phyloP scores from a whole-genome alignment of 1,140 invertebrate genomes.

The Drosophila repleta region DNA sequence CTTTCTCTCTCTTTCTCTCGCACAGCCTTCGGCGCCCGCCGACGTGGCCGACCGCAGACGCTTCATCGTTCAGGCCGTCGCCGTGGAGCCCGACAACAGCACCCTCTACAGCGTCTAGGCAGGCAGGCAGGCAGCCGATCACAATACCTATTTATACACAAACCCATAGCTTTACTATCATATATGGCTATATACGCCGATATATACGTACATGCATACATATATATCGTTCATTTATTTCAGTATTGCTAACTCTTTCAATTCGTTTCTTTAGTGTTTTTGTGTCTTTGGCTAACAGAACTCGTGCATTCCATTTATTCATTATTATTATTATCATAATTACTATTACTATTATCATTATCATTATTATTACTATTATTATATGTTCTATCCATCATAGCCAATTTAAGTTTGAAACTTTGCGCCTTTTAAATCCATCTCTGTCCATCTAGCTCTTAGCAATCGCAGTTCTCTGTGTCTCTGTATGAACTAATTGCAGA shows the following conservation, averaged over 20 bases:
- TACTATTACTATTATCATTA: no score
- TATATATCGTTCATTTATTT: neutral
- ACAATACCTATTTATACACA: conserved; percentile 23
- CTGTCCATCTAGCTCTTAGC: conserved; percentile 16
- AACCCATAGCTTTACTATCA: conserved; percentile 30
- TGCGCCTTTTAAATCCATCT: conserved; percentile 22
- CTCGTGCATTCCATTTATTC: conserved; percentile 21
- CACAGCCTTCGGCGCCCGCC: conserved; percentile 47
- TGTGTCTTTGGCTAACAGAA: neutral
- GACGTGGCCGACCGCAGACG: conserved; percentile 67
- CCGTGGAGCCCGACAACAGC: conserved; percentile 73
- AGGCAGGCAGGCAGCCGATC: neutral
- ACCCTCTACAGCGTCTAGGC: conserved; percentile 68
- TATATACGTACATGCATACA: no score
- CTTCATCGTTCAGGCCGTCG: conserved; percentile 77
- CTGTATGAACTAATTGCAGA: conserved; percentile 16
- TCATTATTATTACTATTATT: no score
- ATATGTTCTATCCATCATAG: neutral
- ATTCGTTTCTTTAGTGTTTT: neutral
- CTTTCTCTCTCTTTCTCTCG: neutral
- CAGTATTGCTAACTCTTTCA: conserved; percentile 2
- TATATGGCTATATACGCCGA: neutral
- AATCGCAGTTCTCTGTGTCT: conserved; percentile 1
- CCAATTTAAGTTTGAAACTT: conserved; percentile 15
- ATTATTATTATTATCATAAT: conserved; percentile 6